These are phyloP conservation scores for Rhagoletis zephyria DNA, from an alignment of 1,140 invertebrate species.

Conservation along the genomic window DNA sequence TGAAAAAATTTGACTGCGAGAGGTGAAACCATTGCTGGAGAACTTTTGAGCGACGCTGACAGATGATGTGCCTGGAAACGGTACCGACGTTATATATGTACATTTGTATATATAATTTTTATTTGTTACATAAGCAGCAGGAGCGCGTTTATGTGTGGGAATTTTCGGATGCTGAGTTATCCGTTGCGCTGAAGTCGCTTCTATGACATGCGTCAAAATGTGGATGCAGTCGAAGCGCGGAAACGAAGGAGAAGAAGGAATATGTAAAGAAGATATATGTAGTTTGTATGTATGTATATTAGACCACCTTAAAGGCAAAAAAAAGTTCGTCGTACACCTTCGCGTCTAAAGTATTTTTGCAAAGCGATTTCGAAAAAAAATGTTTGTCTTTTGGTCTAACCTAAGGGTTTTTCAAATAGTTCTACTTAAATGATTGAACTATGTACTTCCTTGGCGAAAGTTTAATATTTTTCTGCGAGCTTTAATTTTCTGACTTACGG, in stretches of 20 bases:
- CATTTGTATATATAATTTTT: neutral
- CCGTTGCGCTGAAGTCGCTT: neutral
- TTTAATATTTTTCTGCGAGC: too few species aligned
- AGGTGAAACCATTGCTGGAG: neutral
- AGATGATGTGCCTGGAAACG: neutral
- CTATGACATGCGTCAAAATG: neutral
- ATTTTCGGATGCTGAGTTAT: neutral
- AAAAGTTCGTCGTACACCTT: too few species aligned
- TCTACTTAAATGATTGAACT: too few species aligned
- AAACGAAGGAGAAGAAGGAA: neutral
- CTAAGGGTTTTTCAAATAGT: too few species aligned
- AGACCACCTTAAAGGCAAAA: too few species aligned
- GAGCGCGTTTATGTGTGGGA: neutral
- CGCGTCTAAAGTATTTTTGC: too few species aligned
- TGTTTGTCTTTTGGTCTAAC: too few species aligned
- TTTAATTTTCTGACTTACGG: too few species aligned
- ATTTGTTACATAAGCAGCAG: neutral
- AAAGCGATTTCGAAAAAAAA: too few species aligned
- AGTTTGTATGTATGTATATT: too few species aligned
- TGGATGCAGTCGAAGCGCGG: neutral
- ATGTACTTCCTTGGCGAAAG: too few species aligned
- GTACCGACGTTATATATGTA: neutral
- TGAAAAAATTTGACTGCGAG: constrained; percentile 8
- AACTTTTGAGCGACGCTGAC: constrained; percentile 34
- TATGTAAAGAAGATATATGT: too few species aligned